phyloP scores from a whole-genome alignment of 2,888 invertebrate species.

The Zygothrica quintamaculata region DNA sequence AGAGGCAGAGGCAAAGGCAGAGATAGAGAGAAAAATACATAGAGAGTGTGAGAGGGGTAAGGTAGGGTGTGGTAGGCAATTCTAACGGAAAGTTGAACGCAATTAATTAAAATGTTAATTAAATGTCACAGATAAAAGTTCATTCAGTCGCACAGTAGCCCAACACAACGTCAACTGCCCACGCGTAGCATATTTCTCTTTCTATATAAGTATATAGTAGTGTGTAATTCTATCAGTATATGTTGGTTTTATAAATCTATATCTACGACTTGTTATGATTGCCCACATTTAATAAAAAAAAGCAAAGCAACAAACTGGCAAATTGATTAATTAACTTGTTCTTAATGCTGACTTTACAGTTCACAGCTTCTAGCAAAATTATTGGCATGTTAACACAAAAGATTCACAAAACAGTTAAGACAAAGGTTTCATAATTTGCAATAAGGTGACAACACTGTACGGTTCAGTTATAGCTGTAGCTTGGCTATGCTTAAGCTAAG shows the following conservation, averaged over 20 bases:
- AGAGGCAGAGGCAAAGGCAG: no score
- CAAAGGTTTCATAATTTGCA: no score
- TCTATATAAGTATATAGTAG: constrained; percentile 37
- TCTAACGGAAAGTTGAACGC: constrained; percentile 77
- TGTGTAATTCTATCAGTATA: constrained; percentile 20
- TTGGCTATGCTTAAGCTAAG: no score
- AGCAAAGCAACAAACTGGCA: no score
- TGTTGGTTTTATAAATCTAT: constrained; percentile 58
- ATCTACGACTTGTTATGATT: constrained; percentile 63
- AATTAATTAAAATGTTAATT: constrained; percentile 80
- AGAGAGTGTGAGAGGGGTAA: constrained; percentile 20
- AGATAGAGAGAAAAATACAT: neutral
- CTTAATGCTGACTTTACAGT: no score
- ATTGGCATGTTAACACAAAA: no score
- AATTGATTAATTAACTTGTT: constrained; percentile 34
- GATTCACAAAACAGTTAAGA: no score
- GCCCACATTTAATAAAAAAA: constrained; percentile 39
- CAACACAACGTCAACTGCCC: constrained; percentile 50
- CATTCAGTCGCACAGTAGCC: constrained; percentile 61
- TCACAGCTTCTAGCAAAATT: no score
- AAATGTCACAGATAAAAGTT: constrained; percentile 79
- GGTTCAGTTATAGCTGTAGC: no score
- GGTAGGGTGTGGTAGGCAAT: constrained; percentile 40
- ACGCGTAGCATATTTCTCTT: no score
- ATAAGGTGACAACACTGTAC: no score